Conservation (phyloP, 2,888 invertebrate genomes). For the Eulithis testata region DNA sequence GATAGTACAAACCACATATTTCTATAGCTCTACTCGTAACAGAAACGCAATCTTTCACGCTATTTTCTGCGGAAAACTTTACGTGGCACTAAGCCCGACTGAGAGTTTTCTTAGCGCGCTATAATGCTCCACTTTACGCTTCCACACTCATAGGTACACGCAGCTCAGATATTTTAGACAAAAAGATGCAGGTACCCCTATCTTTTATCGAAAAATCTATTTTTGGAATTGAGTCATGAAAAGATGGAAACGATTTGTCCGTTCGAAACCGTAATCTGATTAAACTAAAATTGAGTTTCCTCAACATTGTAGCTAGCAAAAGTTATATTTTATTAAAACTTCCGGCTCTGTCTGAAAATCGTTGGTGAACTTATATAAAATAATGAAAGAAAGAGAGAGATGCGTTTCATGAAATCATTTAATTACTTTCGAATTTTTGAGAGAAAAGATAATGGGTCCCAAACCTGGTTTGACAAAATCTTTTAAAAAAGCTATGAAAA, state of each 20-base stretch:
- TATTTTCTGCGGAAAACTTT: neutral
- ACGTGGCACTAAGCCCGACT: neutral
- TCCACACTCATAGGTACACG: too few relatives aligned
- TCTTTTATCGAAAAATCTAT: too few relatives aligned
- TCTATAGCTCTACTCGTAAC: too few relatives aligned
- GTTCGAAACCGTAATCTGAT: constrained; percentile 23
- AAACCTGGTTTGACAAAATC: neutral
- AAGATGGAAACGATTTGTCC: constrained; percentile 8
- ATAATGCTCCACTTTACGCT: too few relatives aligned
- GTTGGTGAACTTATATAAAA: constrained; percentile 26
- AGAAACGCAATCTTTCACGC: neutral
- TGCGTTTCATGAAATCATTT: constrained; percentile 21
- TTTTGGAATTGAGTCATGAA: neutral
- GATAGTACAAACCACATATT: too few relatives aligned
- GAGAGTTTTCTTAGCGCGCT: too few relatives aligned
- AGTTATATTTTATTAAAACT: constrained; percentile 26
- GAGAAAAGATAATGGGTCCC: constrained; percentile 14
- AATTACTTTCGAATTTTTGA: constrained; percentile 20
- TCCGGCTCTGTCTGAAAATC: constrained; percentile 25
- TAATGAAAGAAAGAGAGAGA: constrained; percentile 7
- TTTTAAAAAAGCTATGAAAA: neutral
- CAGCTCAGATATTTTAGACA: too few relatives aligned
- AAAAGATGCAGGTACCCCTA: too few relatives aligned
- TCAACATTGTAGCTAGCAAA: constrained; percentile 16
- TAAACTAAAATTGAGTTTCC: constrained; percentile 27